A percentile compares a stretch with the other conserved stretches of the same genome.
phyloP scores from a whole-genome alignment of 2,888 invertebrate genomes.

The Pyrochroa serraticornis region DNA sequence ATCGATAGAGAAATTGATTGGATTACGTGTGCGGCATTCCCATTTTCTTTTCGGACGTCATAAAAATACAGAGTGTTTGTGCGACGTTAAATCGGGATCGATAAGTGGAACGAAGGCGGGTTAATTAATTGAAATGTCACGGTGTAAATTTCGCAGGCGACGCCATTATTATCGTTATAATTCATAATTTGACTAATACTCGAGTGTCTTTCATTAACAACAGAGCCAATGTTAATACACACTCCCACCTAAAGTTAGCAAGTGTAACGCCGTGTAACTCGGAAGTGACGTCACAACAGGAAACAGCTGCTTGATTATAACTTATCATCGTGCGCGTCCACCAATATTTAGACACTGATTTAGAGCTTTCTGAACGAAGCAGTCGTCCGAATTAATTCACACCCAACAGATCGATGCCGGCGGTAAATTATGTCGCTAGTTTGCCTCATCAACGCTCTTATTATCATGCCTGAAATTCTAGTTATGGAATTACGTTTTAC shows the following conservation, averaged over 20 bases:
- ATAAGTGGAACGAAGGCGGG: too few species aligned
- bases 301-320: constrained; percentile 47
- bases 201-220: too few species aligned
- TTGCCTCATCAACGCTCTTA: constrained; percentile 16
- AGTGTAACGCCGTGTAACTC: constrained; percentile 46
- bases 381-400: constrained; percentile 1
- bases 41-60: too few species aligned
- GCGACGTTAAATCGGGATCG: too few species aligned
- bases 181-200: too few species aligned
- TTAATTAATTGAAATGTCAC: too few species aligned
- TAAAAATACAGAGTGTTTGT: too few species aligned
- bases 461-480: constrained; percentile 24
- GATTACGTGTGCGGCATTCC: too few species aligned
- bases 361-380: background rate
- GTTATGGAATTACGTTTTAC: constrained; percentile 14
- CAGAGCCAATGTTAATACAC: constrained; percentile 11
- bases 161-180: too few species aligned
- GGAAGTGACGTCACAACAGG: constrained; percentile 48
- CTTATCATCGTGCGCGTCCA: constrained; percentile 33
- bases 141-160: too few species aligned
- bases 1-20: too few species aligned
- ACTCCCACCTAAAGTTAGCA: constrained; percentile 28
- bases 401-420: constrained; percentile 9
- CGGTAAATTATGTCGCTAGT: constrained; percentile 23
- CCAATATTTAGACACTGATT: constrained; percentile 7